Evolutionary conservation across 2,113 vertebrate species (phyloP).

Genomic region (Ciconia maguari): DNA sequence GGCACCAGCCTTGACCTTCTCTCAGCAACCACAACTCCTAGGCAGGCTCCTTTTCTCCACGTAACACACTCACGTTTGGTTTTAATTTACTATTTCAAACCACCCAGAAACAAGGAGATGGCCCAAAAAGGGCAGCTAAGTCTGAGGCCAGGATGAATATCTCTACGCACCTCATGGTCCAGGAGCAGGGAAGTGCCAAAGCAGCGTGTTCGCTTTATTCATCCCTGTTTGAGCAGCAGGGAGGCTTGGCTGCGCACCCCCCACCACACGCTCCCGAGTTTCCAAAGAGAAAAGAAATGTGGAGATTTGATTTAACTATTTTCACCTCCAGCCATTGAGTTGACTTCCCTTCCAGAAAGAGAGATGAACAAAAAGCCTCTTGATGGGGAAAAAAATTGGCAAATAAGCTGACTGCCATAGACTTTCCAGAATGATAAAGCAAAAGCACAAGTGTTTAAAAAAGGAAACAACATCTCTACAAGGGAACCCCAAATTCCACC

Average conservation of each 20-base stretch:
- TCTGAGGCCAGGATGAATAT: too few species aligned
- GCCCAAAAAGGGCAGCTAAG: not conserved
- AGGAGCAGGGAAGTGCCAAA: not conserved
- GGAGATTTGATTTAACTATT: not conserved
- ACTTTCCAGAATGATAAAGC: not conserved
- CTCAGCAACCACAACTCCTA: too few species aligned
- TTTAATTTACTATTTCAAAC: not conserved
- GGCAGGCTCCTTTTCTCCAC: not conserved
- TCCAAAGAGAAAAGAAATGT: not conserved
- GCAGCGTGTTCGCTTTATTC: not conserved
- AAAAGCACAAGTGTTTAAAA: not conserved
- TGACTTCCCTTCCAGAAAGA: not conserved
- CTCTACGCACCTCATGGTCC: accelerated
- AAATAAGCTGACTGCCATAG: not conserved
- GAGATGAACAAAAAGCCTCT: not conserved
- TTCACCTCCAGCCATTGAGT: not conserved
- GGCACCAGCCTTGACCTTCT: not conserved
- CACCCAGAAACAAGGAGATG: not conserved
- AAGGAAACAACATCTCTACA: not conserved
- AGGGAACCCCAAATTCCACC: not conserved
- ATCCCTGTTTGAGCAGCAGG: not conserved
- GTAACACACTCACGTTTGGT: accelerated
- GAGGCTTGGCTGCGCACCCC: not conserved
- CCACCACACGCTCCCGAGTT: not conserved
- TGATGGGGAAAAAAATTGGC: not conserved